These are phyloP conservation scores for Catagonus wagneri DNA, from an alignment of 2,113 vertebrate genomes.

Conservation along the genomic window DNA sequence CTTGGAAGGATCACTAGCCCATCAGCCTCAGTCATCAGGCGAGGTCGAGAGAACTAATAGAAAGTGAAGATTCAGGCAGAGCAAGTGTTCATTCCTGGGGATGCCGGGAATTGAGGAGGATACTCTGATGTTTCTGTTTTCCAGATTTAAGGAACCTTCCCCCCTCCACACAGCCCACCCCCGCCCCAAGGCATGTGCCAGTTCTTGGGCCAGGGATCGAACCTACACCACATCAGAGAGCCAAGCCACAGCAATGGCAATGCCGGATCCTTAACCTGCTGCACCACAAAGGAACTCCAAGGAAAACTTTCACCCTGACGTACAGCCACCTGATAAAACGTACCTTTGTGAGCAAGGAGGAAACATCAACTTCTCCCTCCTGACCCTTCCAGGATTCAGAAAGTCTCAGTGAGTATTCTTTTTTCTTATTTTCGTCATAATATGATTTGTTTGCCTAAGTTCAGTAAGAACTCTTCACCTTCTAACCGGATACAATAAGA, in stretches of 20 bases:
- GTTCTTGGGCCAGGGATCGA: too few relatives aligned
- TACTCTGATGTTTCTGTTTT: neutral
- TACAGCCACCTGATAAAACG: neutral
- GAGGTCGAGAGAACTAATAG: neutral
- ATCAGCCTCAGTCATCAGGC: neutral
- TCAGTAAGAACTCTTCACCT: neutral
- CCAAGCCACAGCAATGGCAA: too few relatives aligned
- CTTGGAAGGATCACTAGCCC: neutral
- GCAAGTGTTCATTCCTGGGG: neutral
- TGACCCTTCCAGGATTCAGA: neutral
- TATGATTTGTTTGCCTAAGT: neutral
- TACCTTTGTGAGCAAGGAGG: neutral
- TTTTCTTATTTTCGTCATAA: neutral
- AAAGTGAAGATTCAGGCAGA: neutral
- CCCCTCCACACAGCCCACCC: too few relatives aligned
- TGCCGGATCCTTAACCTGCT: too few relatives aligned
- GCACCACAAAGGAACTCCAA: too few relatives aligned
- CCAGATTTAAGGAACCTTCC: neutral
- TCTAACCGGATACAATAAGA: neutral
- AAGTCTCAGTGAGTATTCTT: neutral
- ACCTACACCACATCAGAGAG: too few relatives aligned
- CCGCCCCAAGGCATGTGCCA: too few relatives aligned
- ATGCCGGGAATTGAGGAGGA: neutral
- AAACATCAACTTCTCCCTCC: neutral
- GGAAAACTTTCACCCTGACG: neutral